Percentiles rank a stretch among this genome's conserved stretches.
These are phyloP conservation scores for Boulengerochromis microlepis DNA, from an alignment of 2,113 vertebrate species.

Conservation along the genomic window DNA sequence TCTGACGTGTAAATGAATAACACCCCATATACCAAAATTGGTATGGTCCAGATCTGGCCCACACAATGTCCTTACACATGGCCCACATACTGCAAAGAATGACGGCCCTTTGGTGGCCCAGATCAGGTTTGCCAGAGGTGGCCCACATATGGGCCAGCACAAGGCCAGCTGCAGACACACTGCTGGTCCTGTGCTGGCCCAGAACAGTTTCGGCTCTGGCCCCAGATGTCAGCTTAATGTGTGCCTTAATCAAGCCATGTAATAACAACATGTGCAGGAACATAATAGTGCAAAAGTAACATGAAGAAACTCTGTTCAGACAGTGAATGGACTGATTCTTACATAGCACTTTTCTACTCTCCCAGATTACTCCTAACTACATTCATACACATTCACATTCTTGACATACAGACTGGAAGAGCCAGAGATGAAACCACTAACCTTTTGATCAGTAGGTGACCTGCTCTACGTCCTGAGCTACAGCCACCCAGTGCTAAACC, in stretches of 20 bases:
- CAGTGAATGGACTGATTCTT: background rate
- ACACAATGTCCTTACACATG: too few relatives aligned
- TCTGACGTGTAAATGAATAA: background rate
- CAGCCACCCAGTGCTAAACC: background rate
- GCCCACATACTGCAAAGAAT: background rate
- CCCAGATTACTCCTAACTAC: background rate
- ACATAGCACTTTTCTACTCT: background rate
- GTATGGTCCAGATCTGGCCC: background rate
- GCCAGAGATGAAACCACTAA: background rate
- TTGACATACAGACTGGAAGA: background rate
- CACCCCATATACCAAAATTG: background rate
- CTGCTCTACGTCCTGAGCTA: background rate
- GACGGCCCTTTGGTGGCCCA: too few relatives aligned
- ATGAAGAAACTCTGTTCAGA: too few relatives aligned
- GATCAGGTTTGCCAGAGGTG: too few relatives aligned
- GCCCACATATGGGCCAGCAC: too few relatives aligned
- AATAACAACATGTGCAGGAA: too few relatives aligned
- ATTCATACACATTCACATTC: background rate
- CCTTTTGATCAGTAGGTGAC: background rate
- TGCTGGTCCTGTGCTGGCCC: too few relatives aligned
- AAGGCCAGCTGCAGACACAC: too few relatives aligned
- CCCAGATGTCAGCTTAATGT: too few relatives aligned
- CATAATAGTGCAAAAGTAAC: too few relatives aligned
- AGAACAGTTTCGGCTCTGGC: too few relatives aligned
- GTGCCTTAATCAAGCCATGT: too few relatives aligned